Evolutionary conservation across 1,140 invertebrate species (phyloP).

Genomic region (Cyphomyrmex costatus): DNA sequence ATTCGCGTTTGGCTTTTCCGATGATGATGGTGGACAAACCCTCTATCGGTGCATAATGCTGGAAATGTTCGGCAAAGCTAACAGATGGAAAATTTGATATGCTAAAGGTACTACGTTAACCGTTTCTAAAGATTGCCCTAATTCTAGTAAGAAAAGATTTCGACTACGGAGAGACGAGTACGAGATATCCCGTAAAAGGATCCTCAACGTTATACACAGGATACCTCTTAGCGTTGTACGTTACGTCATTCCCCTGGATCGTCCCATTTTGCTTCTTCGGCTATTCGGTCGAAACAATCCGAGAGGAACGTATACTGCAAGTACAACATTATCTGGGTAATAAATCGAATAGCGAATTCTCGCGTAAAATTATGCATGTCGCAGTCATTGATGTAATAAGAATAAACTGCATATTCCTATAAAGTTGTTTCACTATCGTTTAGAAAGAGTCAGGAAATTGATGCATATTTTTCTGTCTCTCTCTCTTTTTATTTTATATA

Average conservation of each 20-base stretch:
- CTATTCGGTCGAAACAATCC: conserved; percentile 97
- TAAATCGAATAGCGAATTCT: neutral
- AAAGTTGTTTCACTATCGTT: no score
- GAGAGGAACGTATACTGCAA: conserved; percentile 96
- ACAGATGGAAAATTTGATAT: conserved; percentile 54
- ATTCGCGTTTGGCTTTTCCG: neutral
- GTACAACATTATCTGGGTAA: conserved; percentile 66
- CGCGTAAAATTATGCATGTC: neutral
- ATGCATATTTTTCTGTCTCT: no score
- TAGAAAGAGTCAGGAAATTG: no score
- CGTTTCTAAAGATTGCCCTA: conserved; percentile 35
- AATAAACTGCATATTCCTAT: no score
- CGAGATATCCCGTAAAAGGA: conserved; percentile 31
- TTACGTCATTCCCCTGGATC: conserved; percentile 91
- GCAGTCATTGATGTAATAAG: no score
- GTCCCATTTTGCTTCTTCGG: conserved; percentile 94
- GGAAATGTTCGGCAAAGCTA: conserved; percentile 9
- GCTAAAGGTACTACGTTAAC: conserved; percentile 28
- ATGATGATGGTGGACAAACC: neutral
- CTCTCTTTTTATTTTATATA: no score
- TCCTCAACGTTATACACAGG: conserved; percentile 57
- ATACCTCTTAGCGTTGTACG: conserved; percentile 72
- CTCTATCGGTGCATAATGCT: conserved; percentile 4
- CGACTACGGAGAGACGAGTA: conserved; percentile 52
- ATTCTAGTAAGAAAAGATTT: conserved; percentile 55